Base-by-base conservation (phyloP, 1,140 invertebrate genomes). In the Scaptomyza pallida region DNA sequence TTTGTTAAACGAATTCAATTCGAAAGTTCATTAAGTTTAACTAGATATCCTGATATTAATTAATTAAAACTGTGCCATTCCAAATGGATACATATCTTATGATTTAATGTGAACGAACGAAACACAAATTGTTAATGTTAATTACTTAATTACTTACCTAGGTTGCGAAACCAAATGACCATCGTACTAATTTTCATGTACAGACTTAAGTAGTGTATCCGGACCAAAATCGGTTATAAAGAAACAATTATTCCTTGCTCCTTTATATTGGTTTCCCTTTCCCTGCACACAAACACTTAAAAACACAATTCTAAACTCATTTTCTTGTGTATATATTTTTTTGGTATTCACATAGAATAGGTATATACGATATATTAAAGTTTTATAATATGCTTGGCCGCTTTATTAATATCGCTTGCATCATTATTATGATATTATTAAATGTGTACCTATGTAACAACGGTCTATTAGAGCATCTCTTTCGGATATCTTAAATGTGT, bases 71-170 rank as follows among this genome's bases (percentile, higher is more conserved):
- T 67, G 63, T 81, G 77, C 78, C 81, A 86, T 88, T 86, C 23
- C 44, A 86, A 86, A 86, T 86, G 81, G 81, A 81, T 61, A 86
- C 81, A 86, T 86, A 86, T 86, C 81, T 75, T 86, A 88, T 86
- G 72, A 81, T 81, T 68, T 51, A 54, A 63, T 61, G 33, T 48
- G 33, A 40, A 48, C 57, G 21, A 21, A n/a, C n/a, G n/a, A 47
- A 60, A 59, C 47, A 45, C 26, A 62, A 63, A 70, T 70, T 83
- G 60, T 83, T 85, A 6, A 5, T 26, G 23, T 4, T 2, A 5
- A 26, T 26, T 26, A 26, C 55, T 85, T 80, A 75, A 65, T 57
- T 30, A 45, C 10, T 48, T 21, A 64, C 33, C 86, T 85, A 60
- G 76, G 72, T 85, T 85, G 80, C 80, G 68, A 60, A 85, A 85